These are phyloP conservation scores for Garrulus glandarius DNA, from an alignment of 2,797 vertebrate species.

Conservation along the genomic window DNA sequence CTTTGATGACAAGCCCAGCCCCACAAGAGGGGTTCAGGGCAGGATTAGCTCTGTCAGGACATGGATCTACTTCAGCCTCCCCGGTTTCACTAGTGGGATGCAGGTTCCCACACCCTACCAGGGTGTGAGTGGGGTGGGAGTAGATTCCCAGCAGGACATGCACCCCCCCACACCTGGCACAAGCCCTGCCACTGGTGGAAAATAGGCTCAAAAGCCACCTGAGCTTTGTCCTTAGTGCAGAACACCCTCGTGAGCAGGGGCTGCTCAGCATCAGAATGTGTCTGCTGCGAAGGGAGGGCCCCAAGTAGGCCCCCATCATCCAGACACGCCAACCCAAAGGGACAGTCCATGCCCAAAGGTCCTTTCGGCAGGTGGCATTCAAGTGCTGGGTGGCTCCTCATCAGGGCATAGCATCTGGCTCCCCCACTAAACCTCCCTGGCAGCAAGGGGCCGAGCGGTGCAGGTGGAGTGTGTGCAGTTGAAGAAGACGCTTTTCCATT, in stretches of 20 bases:
- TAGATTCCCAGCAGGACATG: neutral
- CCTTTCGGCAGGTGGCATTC: neutral
- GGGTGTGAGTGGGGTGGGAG: neutral
- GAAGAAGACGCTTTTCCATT: neutral
- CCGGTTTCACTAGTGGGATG: neutral
- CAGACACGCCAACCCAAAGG: neutral
- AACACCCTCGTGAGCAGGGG: fast-evolving
- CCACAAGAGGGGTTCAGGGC: fast-evolving
- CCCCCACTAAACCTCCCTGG: neutral
- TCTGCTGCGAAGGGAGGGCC: neutral
- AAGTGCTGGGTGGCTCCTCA: neutral
- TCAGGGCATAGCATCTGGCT: neutral
- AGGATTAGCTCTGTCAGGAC: neutral
- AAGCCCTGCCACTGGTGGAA: neutral
- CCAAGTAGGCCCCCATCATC: fast-evolving
- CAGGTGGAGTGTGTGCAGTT: neutral
- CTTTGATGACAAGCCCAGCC: neutral
- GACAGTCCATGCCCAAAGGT: fast-evolving
- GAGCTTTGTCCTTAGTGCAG: neutral
- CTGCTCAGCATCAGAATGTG: neutral
- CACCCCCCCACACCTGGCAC: fast-evolving
- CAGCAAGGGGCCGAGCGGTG: neutral
- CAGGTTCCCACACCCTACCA: neutral
- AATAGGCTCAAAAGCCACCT: neutral
- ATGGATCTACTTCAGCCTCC: neutral